Evolutionary conservation across 2,113 vertebrate species (phyloP), one percentile per base, ranked within the genome.

Genomic region (Eptesicus fuscus): DNA sequence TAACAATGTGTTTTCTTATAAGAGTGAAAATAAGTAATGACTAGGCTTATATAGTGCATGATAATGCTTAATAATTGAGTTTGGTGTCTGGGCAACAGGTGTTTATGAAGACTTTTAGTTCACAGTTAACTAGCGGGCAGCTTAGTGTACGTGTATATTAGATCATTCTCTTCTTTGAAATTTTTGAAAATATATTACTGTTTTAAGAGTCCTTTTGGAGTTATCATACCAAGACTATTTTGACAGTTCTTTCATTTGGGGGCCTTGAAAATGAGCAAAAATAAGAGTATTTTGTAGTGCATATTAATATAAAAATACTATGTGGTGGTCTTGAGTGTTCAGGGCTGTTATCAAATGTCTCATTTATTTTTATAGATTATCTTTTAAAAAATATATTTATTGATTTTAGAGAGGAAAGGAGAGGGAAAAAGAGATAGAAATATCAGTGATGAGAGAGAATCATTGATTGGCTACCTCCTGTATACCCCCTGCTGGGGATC

Each of bases 251-350:
- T 95, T 96, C 53, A 91, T 90, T 94, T 93, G 37, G 51, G 28
- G 49, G 40, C 74, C 28, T 87, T 94, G 77, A 17, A 96, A 51
- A 84, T 93, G 74, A 78, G 16, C 67, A 89, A 90, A 95, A 20
- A 65, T 67, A 70, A 70, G 44, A 93, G 32, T 88, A 82, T 93
- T 93, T 94, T 87, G 22, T 93, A 86, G 76, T 74, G 71, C 83
- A 65, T 82, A 93, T 85, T 78, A 85, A 88, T 97, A 47, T 93
- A 59, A 96, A 82, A 96, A 83, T 96, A 59, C 35, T 91, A 9
- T 70, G 40, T 95, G 40, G 37, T 84, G 9, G 25, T 40, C 44
- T 94, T 96, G 69, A 96, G 20, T 88, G 67, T 49, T 93, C 13
- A 97, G 49, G 42, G 0, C 40, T 92, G 93, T 95, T 77, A 80